Conservation (phyloP, 1,140 invertebrate species). For the Capitella teleta region DNA sequence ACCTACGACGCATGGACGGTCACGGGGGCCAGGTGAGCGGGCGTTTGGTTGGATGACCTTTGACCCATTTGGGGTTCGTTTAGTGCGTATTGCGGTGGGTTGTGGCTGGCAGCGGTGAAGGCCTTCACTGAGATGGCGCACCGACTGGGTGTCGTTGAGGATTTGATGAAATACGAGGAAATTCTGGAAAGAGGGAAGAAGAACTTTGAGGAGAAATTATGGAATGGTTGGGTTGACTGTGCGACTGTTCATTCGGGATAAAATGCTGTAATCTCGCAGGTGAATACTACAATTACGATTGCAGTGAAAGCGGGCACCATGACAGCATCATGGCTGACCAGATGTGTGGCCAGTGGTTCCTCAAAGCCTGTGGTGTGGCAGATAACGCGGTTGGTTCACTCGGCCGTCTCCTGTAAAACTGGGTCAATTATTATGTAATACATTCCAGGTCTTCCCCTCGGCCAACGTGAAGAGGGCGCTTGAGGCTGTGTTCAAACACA, state of each 20-base stretch:
- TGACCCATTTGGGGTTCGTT: conserved; percentile 12
- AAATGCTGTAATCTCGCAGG: too few relatives aligned
- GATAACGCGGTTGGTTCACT: conserved; percentile 34
- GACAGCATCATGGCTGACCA: conserved; percentile 84
- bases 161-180: conserved; percentile 50
- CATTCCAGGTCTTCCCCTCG: conserved; percentile 44
- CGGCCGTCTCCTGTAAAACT: too few relatives aligned
- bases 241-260: too few relatives aligned
- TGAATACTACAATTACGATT: conserved; percentile 73
- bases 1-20: conserved; percentile 88
- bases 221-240: conserved; percentile 58
- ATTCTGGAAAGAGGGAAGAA: conserved; percentile 60
- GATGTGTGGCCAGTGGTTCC: conserved; percentile 80
- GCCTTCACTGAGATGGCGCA: conserved; percentile 54
- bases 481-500: conserved; percentile 65
- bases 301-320: conserved; percentile 47
- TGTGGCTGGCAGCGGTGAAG: conserved; percentile 72
- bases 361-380: conserved; percentile 47
- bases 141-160: conserved; percentile 52
- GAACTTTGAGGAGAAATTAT: conserved; percentile 70
- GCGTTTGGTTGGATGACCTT: conserved; percentile 16
- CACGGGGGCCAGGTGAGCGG: conserved; percentile 63
- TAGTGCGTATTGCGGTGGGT: conserved; percentile 82
- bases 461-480: conserved; percentile 61
- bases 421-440: too few relatives aligned